A percentile compares a stretch with the other conserved stretches of the same genome.
Evolutionary conservation across 2,113 vertebrate species (phyloP).

Genomic region (Okapia johnstoni): DNA sequence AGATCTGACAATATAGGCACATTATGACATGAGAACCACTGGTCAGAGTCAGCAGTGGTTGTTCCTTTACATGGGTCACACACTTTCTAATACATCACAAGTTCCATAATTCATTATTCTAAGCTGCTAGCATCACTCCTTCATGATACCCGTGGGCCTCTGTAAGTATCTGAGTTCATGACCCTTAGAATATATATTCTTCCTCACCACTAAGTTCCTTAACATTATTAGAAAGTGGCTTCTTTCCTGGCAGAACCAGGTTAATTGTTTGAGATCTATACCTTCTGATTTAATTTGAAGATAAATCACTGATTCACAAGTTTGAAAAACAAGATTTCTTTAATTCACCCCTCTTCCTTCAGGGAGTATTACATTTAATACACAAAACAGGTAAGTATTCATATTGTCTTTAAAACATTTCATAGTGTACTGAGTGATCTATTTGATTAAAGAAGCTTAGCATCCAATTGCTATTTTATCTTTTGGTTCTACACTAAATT

Average conservation of each 20-base stretch:
- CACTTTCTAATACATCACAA: neutral
- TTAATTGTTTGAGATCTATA: constrained; percentile 16
- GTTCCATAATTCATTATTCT: neutral
- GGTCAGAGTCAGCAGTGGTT: neutral
- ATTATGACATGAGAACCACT: neutral
- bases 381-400: neutral
- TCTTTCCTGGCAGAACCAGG: neutral
- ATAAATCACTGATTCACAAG: constrained; percentile 38
- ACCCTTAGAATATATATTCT: neutral
- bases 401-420: neutral
- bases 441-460: neutral
- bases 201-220: constrained; percentile 1
- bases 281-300: constrained; percentile 13
- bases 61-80: neutral
- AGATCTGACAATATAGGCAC: neutral
- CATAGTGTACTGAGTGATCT: neutral
- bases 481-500: neutral
- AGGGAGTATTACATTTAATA: neutral
- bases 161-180: neutral
- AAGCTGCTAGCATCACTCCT: neutral
- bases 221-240: constrained; percentile 29
- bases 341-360: neutral
- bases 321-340: constrained; percentile 12
- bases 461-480: neutral
- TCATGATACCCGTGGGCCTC: neutral